These are phyloP conservation scores for Zaprionus tsacasi DNA, from an alignment of 1,140 invertebrate genomes.

Conservation along the genomic window DNA sequence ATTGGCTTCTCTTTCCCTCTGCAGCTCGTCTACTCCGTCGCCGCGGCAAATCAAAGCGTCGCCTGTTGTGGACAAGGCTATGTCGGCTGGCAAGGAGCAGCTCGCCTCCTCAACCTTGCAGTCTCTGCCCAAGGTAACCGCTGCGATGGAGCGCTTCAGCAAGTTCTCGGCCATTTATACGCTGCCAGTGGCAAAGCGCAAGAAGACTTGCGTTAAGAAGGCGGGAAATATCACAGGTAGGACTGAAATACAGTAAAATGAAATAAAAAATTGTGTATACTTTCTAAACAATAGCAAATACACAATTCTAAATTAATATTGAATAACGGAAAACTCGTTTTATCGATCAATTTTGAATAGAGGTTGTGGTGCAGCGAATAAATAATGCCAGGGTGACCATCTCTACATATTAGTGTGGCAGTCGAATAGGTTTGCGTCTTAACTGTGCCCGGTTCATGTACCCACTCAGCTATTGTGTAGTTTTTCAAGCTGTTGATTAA, in stretches of 20 bases:
- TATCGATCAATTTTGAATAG: background rate
- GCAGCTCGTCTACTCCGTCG: constrained; percentile 61
- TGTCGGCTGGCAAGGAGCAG: constrained; percentile 42
- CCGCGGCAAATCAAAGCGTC: constrained; percentile 64
- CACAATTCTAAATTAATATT: too few species aligned
- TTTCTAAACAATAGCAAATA: too few species aligned
- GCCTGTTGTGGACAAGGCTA: constrained; percentile 22
- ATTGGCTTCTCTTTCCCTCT: background rate
- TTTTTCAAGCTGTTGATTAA: background rate
- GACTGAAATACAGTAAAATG: background rate
- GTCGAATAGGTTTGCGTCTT: constrained; percentile 16
- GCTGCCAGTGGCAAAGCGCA: constrained; percentile 71
- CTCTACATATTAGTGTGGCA: background rate
- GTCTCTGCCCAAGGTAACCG: constrained; percentile 22
- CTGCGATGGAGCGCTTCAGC: constrained; percentile 67
- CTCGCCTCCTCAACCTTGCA: constrained; percentile 3
- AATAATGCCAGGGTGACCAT: constrained; percentile 27
- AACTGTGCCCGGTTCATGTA: constrained; percentile 17
- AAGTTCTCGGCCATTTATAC: constrained; percentile 82
- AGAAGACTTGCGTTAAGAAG: constrained; percentile 64
- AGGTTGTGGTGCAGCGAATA: constrained; percentile 27
- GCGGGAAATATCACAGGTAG: constrained; percentile 73
- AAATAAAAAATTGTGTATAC: too few species aligned
- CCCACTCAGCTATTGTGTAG: constrained; percentile 1
- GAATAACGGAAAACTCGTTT: too few species aligned